Conservation (phyloP, 2,113 vertebrate genomes). For the Pangasianodon hypophthalmus region DNA sequence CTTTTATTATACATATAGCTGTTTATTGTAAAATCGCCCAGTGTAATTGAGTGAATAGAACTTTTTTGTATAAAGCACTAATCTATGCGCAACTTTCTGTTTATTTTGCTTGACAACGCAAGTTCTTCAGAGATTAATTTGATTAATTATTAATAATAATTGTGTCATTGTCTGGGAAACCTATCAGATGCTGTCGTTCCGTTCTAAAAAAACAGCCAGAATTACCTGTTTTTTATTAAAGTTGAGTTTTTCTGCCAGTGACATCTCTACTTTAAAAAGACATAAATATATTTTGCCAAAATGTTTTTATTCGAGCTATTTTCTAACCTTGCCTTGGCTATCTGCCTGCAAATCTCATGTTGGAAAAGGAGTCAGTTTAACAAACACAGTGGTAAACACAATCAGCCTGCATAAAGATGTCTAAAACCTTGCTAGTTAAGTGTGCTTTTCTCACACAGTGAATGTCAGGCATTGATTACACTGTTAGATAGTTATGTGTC, state of each 20-base stretch:
- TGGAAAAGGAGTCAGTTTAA: neutral
- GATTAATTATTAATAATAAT: conserved; percentile 33
- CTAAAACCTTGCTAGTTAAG: neutral
- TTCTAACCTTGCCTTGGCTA: neutral
- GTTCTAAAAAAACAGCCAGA: neutral
- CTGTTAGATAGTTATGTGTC: neutral
- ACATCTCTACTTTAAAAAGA: neutral
- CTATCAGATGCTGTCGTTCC: neutral
- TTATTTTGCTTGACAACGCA: neutral
- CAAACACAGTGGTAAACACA: neutral
- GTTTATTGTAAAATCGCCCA: neutral
- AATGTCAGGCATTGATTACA: neutral
- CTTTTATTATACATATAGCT: neutral
- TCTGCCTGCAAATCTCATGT: neutral
- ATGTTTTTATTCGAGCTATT: neutral
- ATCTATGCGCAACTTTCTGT: neutral
- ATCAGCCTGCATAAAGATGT: neutral
- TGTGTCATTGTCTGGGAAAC: neutral
- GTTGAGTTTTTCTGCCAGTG: neutral
- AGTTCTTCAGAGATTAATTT: neutral
- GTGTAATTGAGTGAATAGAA: neutral
- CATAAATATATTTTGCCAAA: neutral
- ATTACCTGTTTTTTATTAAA: neutral
- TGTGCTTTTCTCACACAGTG: neutral
- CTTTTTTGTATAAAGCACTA: neutral